Evolutionary conservation across 2,888 invertebrate species (phyloP).

Genomic region (Folsomia candida): DNA sequence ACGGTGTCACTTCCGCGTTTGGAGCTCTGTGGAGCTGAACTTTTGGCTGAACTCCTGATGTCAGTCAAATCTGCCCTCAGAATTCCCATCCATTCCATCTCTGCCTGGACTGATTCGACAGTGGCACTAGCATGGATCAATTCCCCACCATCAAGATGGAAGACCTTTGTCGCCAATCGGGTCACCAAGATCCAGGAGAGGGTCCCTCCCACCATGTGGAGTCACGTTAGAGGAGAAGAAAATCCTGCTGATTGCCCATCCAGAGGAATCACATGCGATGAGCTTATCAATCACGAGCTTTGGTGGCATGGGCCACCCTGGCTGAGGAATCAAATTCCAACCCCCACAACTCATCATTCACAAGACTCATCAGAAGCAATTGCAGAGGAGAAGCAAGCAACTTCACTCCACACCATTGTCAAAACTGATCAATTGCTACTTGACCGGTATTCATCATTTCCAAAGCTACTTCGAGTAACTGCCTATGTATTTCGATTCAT

Average conservation of each 20-base stretch:
- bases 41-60: background rate
- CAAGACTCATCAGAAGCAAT: background rate
- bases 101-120: background rate
- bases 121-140: background rate
- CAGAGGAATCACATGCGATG: background rate
- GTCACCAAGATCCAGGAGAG: background rate
- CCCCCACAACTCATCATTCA: background rate
- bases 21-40: background rate
- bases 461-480: background rate
- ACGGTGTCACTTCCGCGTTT: background rate
- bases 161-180: background rate
- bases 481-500: background rate
- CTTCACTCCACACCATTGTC: background rate
- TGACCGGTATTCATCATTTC: background rate
- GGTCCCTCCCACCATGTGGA: background rate
- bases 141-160: background rate
- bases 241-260: too few species aligned
- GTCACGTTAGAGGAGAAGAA: background rate
- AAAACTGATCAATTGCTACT: background rate
- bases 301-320: background rate
- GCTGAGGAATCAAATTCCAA: too few species aligned
- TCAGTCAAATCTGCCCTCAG: background rate
- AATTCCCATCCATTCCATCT: background rate
- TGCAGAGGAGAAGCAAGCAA: background rate
- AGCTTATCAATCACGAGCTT: background rate